These are phyloP conservation scores for Sphaeramia orbicularis DNA, from an alignment of 2,797 vertebrate species.

Conservation along the genomic window DNA sequence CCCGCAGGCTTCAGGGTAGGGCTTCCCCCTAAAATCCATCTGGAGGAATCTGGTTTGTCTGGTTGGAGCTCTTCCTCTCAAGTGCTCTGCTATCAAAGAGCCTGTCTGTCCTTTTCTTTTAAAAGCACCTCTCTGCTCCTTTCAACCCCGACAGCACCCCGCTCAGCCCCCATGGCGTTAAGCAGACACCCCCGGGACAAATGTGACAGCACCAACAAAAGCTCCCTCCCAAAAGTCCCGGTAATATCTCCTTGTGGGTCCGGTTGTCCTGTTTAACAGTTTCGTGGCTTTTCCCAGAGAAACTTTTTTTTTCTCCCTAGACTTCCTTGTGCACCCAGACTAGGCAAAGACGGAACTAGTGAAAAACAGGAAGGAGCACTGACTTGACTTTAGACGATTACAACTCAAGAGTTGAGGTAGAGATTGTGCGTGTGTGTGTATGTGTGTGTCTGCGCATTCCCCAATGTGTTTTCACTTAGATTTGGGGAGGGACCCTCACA, in stretches of 20 bases:
- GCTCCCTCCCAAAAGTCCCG: constrained; percentile 38
- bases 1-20: constrained; percentile 41
- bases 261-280: constrained; percentile 18
- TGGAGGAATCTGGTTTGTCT: constrained; percentile 47
- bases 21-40: constrained; percentile 67
- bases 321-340: constrained; percentile 63
- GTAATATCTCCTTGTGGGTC: constrained; percentile 32
- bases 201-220: constrained; percentile 42
- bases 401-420: constrained; percentile 42
- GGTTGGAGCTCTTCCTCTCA: constrained; percentile 31
- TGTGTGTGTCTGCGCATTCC: constrained; percentile 72
- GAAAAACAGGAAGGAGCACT: constrained; percentile 81
- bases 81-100: constrained; percentile 8
- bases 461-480: constrained; percentile 81
- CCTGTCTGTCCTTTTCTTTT: constrained; percentile 41
- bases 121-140: constrained; percentile 37
- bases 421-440: constrained; percentile 50
- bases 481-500: constrained; percentile 71
- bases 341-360: constrained; percentile 68
- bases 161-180: constrained; percentile 48
- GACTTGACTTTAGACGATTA: constrained; percentile 67
- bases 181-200: constrained; percentile 38
- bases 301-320: constrained; percentile 12
- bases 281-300: constrained; percentile 33
- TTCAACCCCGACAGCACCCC: constrained; percentile 41